Conservation (phyloP, 2,797 vertebrate genomes). For the Tadarida brasiliensis region DNA sequence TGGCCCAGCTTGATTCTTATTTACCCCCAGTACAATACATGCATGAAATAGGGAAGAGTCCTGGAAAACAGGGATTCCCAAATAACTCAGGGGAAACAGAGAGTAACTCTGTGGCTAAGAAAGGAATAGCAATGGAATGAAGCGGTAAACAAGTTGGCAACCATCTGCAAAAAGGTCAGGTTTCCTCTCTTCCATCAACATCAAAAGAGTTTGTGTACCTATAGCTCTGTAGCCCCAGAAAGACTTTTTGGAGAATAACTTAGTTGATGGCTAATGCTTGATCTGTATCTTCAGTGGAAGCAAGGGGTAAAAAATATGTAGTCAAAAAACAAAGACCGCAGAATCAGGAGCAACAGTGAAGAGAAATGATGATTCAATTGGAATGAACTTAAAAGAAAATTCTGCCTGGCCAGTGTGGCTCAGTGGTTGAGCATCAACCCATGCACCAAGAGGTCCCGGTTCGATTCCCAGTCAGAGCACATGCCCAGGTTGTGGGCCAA, state of each 20-base stretch:
- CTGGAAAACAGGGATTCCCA: neutral
- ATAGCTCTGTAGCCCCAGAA: neutral
- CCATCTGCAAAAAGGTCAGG: neutral
- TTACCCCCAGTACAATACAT: neutral
- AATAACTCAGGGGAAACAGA: neutral
- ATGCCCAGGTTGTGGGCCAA: too few relatives aligned
- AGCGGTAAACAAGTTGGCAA: neutral
- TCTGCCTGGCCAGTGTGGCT: too few relatives aligned
- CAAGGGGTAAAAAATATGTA: slow-evolving; percentile 28
- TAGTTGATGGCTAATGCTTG: neutral
- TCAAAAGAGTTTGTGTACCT: neutral
- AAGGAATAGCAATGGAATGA: neutral
- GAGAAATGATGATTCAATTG: neutral
- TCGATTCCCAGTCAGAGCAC: too few relatives aligned
- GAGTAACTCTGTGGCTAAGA: neutral
- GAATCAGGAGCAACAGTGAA: neutral
- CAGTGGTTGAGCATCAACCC: too few relatives aligned
- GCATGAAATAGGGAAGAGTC: neutral
- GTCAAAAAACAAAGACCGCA: neutral
- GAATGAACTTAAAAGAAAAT: neutral
- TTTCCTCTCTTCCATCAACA: neutral
- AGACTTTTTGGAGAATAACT: too few relatives aligned
- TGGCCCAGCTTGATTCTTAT: neutral
- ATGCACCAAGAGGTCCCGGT: too few relatives aligned
- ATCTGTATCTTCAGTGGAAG: neutral